Conservation (phyloP, 2,888 invertebrate species). For the Salpingus planirostris region DNA sequence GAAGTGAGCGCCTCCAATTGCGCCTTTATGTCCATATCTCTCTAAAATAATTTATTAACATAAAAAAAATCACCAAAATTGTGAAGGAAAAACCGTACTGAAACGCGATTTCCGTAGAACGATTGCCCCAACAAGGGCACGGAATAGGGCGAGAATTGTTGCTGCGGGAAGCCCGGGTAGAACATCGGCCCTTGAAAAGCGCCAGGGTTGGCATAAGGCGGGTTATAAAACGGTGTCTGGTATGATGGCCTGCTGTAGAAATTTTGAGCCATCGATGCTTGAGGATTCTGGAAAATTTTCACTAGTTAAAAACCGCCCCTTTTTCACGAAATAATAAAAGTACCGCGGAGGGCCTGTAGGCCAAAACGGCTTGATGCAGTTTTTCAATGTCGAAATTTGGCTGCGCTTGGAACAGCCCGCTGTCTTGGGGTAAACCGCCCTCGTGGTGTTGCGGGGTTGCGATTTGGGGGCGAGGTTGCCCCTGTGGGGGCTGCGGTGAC, state of each 20-base stretch:
- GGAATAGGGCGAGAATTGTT: slow-evolving; percentile 30
- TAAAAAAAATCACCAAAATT: not conserved
- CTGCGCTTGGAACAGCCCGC: slow-evolving; percentile 17
- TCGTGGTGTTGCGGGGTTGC: slow-evolving; percentile 1
- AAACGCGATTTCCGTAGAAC: slow-evolving; percentile 43
- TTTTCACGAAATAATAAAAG: too few species aligned
- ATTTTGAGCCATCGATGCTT: slow-evolving; percentile 9
- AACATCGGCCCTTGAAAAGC: slow-evolving; percentile 28
- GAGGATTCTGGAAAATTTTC: not conserved
- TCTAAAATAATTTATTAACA: slow-evolving; percentile 45
- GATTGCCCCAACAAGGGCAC: slow-evolving; percentile 41
- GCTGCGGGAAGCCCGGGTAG: slow-evolving; percentile 46
- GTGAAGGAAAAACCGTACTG: slow-evolving; percentile 42
- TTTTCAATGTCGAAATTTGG: slow-evolving; percentile 43
- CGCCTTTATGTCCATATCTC: slow-evolving; percentile 53
- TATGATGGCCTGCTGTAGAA: not conserved
- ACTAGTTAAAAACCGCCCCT: too few species aligned
- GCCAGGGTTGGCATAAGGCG: slow-evolving; percentile 16
- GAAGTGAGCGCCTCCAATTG: slow-evolving; percentile 52
- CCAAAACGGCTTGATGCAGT: slow-evolving; percentile 47
- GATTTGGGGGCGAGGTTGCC: slow-evolving; percentile 15
- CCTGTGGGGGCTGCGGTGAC: slow-evolving; percentile 14
- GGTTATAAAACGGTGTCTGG: slow-evolving; percentile 32
- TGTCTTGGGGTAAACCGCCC: slow-evolving; percentile 7
- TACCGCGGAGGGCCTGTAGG: slow-evolving; percentile 51